Base-by-base conservation (phyloP, 2,113 vertebrate species). In the Pandion haliaetus region DNA sequence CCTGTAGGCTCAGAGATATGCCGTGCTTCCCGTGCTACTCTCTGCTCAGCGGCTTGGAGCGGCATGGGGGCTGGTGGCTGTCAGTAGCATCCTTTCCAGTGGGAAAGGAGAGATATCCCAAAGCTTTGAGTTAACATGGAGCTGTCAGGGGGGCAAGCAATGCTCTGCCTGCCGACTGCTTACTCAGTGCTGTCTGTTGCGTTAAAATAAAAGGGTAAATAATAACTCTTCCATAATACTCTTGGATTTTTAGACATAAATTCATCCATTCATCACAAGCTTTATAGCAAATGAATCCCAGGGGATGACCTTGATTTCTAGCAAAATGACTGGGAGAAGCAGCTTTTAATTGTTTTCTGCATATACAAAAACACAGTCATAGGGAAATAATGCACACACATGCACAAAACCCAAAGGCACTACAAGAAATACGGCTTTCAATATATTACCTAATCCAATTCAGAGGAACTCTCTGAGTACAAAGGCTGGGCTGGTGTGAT, bases 341-440 rank as follows among this genome's bases (percentile, higher is more conserved):
- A 91, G 7, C 0, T 14, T 91, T 67, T 94, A 36, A 72, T 90
- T 91, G 71, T 96, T 94, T 92, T 78, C 55, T 77, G 38, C n/a
- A 23, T 65, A 20, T 65, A 44, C 11, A 76, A 88, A 96, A 91
- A 6, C 59, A 88, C 8, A 16, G 19, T 69, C 29, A 67, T 15
- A 38, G 34, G n/a, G 72, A 94, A 96, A 89, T 67, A 86, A 86
- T 31, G 32, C 31, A 17, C 49, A 36, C 31, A 69, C 7, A 70
- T 4, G 11, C 40, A 88, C 77, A 92, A 76, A 96, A 34, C 58
- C 40, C 62, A 76, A 92, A 89, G 59, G 9, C 28, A 31, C 24
- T 86, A 63, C 50, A 88, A 96, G 88, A 96, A 93, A 82, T 57
- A 87, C 12, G 20, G 34, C 59, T 84, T 96, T 95, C 93, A 92